These are phyloP conservation scores for Ceyx cyanopectus DNA, from an alignment of 2,113 vertebrate genomes.

Conservation along the genomic window DNA sequence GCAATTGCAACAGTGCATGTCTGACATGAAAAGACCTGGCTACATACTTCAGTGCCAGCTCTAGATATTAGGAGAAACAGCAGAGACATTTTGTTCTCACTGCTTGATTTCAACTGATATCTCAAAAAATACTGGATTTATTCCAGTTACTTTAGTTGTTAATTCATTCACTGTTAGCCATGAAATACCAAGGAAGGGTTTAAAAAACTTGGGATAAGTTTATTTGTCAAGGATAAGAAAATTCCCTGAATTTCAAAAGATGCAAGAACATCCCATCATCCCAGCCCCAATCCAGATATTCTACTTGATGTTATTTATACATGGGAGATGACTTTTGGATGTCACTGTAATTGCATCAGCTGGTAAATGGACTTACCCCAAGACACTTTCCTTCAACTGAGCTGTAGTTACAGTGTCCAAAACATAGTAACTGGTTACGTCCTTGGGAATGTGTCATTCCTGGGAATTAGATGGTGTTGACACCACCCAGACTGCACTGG, in stretches of 20 bases:
- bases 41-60: neutral
- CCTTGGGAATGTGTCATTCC: neutral
- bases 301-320: conserved; percentile 41
- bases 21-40: neutral
- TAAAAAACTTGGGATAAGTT: neutral
- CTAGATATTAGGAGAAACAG: neutral
- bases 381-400: neutral
- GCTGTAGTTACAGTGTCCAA: conserved; percentile 63
- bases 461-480: neutral
- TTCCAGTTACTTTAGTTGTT: neutral
- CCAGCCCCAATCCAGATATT: neutral
- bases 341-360: conserved; percentile 54
- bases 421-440: conserved; percentile 28
- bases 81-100: neutral
- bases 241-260: neutral
- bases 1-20: neutral
- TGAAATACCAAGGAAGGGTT: neutral
- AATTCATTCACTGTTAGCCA: neutral
- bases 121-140: neutral
- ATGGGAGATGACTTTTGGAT: neutral
- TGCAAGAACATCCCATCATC: conserved; percentile 28
- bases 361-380: neutral
- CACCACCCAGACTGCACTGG: neutral
- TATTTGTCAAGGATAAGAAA: neutral
- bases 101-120: neutral